These are phyloP conservation scores for Drosophila birchii DNA, from an alignment of 2,888 invertebrate species.

Conservation along the genomic window DNA sequence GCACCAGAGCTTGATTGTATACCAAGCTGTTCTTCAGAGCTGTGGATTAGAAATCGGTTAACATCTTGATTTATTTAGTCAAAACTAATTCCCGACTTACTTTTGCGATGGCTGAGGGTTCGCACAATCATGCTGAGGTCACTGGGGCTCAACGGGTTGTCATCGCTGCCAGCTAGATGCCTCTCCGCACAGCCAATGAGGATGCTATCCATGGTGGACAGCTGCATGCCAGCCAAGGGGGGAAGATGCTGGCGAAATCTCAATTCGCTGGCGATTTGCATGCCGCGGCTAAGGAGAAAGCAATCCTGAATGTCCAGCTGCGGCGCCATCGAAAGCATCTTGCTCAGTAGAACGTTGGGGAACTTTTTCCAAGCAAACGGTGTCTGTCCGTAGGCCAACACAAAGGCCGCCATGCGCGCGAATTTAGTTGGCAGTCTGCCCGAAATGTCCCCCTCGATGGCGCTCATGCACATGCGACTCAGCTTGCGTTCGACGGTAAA, in stretches of 20 bases:
- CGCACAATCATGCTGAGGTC: constrained; percentile 82
- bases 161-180: constrained; percentile 69
- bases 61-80: not conserved
- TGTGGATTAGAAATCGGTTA: constrained; percentile 7
- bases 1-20: constrained; percentile 82
- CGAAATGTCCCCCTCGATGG: constrained; percentile 81
- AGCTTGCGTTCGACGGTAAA: constrained; percentile 85
- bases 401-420: constrained; percentile 84
- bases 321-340: constrained; percentile 83
- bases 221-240: constrained; percentile 67
- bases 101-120: constrained; percentile 79
- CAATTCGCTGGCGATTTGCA: constrained; percentile 83
- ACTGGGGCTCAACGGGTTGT: constrained; percentile 60
- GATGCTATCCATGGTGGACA: constrained; percentile 77
- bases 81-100: constrained; percentile 57
- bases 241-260: constrained; percentile 79
- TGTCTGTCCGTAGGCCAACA: constrained; percentile 85
- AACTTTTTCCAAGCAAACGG: constrained; percentile 79
- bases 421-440: constrained; percentile 84
- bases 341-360: constrained; percentile 82
- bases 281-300: constrained; percentile 84
- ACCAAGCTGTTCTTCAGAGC: constrained; percentile 82
- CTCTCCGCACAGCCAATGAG: constrained; percentile 82
- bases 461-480: constrained; percentile 82
- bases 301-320: constrained; percentile 85